Conservation (phyloP, 2,797 vertebrate genomes). For the Eulemur rubriventer region DNA sequence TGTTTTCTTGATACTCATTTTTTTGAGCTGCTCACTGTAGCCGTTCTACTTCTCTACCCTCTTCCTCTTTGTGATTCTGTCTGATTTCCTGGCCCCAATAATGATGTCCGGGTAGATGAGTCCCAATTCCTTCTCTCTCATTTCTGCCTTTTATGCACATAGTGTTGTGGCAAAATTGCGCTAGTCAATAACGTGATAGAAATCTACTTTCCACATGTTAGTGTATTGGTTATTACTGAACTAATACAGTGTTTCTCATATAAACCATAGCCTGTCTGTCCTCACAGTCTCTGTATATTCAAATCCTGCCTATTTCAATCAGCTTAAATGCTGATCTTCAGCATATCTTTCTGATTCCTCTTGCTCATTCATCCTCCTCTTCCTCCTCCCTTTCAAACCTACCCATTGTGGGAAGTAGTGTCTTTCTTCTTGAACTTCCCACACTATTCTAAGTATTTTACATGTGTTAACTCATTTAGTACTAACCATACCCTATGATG, state of each 20-base stretch:
- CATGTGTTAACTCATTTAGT: not conserved
- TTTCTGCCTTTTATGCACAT: not conserved
- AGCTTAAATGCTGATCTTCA: not conserved
- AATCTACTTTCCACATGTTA: not conserved
- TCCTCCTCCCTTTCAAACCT: not conserved
- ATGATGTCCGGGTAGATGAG: not conserved
- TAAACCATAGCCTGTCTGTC: not conserved
- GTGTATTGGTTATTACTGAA: not conserved
- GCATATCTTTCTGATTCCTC: not conserved
- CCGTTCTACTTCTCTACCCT: not conserved
- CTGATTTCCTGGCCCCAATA: not conserved
- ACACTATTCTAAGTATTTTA: not conserved
- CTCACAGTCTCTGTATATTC: not conserved
- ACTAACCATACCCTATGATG: not conserved
- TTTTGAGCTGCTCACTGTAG: not conserved
- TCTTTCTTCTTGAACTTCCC: not conserved
- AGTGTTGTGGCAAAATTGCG: not conserved
- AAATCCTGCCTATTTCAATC: not conserved
- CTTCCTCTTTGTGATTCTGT: not conserved
- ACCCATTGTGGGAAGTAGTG: not conserved
- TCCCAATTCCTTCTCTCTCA: not conserved
- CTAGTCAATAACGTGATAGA: not conserved
- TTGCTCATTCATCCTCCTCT: not conserved
- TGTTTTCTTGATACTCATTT: not conserved
- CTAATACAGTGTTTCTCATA: not conserved